These are phyloP conservation scores for Desmophyllum pertusum DNA, from an alignment of 92 coral and sea anemone genomes.

Conservation along the genomic window DNA sequence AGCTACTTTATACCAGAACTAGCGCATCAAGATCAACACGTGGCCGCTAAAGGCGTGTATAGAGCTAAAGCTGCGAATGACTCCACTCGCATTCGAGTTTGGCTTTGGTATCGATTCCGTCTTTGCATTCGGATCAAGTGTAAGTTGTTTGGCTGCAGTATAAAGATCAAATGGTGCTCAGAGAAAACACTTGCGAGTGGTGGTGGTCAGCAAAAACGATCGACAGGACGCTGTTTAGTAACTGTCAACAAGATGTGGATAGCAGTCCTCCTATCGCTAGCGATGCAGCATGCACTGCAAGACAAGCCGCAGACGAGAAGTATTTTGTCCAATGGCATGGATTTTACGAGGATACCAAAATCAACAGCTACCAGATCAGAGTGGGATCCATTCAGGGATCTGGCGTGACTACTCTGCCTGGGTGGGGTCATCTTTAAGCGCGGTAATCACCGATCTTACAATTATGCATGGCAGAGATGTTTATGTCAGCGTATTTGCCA, in stretches of 20 bases:
- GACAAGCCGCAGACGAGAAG: constrained; percentile 78
- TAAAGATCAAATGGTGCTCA: constrained; percentile 77
- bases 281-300: constrained; percentile 76
- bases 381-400: constrained; percentile 88
- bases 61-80: constrained; percentile 85
- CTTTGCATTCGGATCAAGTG: constrained; percentile 72
- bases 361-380: constrained; percentile 74
- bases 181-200: constrained; percentile 89
- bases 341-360: constrained; percentile 74
- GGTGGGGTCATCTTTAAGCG: constrained; percentile 70
- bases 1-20: constrained; percentile 88
- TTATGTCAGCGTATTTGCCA: constrained; percentile 76
- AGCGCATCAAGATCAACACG: constrained; percentile 73
- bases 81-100: constrained; percentile 91
- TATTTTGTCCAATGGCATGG: constrained; percentile 95
- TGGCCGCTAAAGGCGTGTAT: constrained; percentile 97
- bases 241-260: constrained; percentile 76
- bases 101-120: constrained; percentile 88
- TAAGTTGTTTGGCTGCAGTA: constrained; percentile 60
- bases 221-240: constrained; percentile 75
- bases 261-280: constrained; percentile 87
- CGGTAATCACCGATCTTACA: constrained; percentile 64
- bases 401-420: constrained; percentile 79
- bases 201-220: constrained; percentile 89
- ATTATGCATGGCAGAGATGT: constrained; percentile 85